Conservation (phyloP, 2,113 vertebrate genomes). For the Rousettus leschenaultii region DNA sequence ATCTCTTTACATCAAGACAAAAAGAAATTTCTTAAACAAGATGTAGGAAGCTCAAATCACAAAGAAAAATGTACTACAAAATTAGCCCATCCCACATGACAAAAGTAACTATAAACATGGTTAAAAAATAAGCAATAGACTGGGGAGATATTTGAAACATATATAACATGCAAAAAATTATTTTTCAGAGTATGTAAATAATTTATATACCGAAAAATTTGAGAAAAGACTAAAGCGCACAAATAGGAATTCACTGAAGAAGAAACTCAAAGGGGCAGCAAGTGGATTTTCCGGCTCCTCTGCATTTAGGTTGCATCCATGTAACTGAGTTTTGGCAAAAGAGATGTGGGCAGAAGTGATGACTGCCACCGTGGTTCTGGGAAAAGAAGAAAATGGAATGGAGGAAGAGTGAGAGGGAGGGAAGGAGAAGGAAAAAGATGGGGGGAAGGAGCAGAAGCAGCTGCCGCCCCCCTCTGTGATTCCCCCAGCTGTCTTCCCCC, state of each 20-base stretch:
- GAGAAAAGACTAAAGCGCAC: background rate
- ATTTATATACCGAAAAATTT: background rate
- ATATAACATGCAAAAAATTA: background rate
- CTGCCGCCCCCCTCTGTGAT: no score
- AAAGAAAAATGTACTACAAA: background rate
- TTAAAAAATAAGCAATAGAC: background rate
- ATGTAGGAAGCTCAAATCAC: background rate
- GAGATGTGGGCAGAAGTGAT: background rate
- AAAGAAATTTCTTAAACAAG: slow-evolving; percentile 14
- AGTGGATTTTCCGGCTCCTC: background rate
- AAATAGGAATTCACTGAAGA: background rate
- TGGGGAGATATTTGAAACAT: background rate
- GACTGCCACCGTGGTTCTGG: background rate
- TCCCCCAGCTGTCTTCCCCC: background rate
- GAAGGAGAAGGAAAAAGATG: no score
- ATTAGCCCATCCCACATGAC: background rate
- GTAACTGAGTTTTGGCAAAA: background rate
- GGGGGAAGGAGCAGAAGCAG: background rate
- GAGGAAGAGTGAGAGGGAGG: background rate
- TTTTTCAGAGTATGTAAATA: background rate
- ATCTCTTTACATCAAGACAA: background rate
- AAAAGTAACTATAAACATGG: background rate
- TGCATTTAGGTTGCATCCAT: background rate
- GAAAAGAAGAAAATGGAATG: background rate
- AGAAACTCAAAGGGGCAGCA: background rate